These are phyloP conservation scores for Artemia franciscana DNA, from an alignment of 1,140 invertebrate species.

Conservation along the genomic window DNA sequence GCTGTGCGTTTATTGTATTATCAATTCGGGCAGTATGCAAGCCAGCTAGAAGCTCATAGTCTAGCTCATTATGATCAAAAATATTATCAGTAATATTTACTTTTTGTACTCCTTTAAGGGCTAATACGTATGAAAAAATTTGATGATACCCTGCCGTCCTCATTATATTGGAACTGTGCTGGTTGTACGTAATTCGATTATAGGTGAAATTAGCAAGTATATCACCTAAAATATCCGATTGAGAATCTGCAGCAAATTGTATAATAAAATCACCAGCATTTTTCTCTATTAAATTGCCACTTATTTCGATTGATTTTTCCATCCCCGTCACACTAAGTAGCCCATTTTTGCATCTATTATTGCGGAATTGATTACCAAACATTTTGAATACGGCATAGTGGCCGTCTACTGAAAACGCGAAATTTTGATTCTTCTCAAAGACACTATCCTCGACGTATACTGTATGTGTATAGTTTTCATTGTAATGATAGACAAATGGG, in stretches of 20 bases:
- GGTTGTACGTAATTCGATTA: conserved; percentile 57
- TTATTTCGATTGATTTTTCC: conserved; percentile 75
- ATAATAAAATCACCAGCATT: conserved; percentile 70
- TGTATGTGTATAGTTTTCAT: conserved; percentile 78
- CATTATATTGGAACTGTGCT: conserved; percentile 17
- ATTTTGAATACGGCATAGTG: conserved; percentile 61
- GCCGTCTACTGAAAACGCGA: conserved; percentile 60
- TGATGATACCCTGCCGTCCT: conserved; percentile 3
- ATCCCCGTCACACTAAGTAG: conserved; percentile 71
- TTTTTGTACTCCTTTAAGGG: conserved; percentile 81
- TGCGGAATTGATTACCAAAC: conserved; percentile 54
- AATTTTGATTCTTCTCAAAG: conserved; percentile 61
- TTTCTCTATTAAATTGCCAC: conserved; percentile 41
- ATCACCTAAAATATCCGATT: conserved; percentile 71
- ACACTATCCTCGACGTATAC: conserved; percentile 63
- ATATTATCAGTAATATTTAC: conserved; percentile 73
- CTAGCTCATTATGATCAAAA: conserved; percentile 51
- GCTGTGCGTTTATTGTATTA: conserved; percentile 58
- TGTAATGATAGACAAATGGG: conserved; percentile 84
- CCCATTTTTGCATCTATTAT: conserved; percentile 59
- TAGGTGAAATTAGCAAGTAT: conserved; percentile 49
- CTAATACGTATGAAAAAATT: conserved; percentile 48
- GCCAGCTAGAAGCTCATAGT: conserved; percentile 82
- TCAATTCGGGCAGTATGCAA: conserved; percentile 64
- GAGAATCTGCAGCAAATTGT: conserved; percentile 67